These are phyloP conservation scores for Oxyscelio sp. DNA, from an alignment of 2,888 invertebrate species.

Conservation along the genomic window DNA sequence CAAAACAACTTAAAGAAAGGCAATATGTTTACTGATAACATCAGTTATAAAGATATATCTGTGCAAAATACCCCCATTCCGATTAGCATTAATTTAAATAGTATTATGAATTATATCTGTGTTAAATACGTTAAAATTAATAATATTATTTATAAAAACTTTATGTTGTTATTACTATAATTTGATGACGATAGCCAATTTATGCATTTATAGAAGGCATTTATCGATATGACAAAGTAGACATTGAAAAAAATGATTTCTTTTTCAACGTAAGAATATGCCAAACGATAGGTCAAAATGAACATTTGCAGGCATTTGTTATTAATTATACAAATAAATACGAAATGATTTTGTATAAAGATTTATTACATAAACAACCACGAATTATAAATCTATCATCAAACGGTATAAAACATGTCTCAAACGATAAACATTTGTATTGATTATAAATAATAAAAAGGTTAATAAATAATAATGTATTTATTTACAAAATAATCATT, in stretches of 20 bases:
- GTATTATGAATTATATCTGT: too few relatives aligned
- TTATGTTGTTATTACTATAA: too few relatives aligned
- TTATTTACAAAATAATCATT: too few relatives aligned
- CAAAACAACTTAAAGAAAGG: too few relatives aligned
- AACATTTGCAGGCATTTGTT: conserved; percentile 17
- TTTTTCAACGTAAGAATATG: conserved; percentile 10
- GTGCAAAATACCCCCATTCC: too few relatives aligned
- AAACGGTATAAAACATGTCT: not conserved
- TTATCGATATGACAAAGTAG: not conserved
- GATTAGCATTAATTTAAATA: too few relatives aligned
- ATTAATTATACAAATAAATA: conserved; percentile 1
- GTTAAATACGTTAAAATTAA: too few relatives aligned
- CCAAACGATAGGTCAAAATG: conserved; percentile 25
- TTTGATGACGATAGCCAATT: conserved; percentile 9
- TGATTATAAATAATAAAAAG: too few relatives aligned
- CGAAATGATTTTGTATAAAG: not conserved
- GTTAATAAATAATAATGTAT: too few relatives aligned
- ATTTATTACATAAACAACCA: conserved; percentile 4
- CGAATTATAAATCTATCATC: conserved; percentile 1
- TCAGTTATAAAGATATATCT: too few relatives aligned
- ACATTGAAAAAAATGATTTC: conserved; percentile 7
- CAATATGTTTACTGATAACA: too few relatives aligned
- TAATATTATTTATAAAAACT: too few relatives aligned
- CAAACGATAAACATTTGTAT: conserved; percentile 14
- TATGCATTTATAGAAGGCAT: not conserved